Evolutionary conservation across 2,888 invertebrate genomes (phyloP), one percentile per base, ranked within the genome.

Genomic region (Lasioglossum zephyrum): DNA sequence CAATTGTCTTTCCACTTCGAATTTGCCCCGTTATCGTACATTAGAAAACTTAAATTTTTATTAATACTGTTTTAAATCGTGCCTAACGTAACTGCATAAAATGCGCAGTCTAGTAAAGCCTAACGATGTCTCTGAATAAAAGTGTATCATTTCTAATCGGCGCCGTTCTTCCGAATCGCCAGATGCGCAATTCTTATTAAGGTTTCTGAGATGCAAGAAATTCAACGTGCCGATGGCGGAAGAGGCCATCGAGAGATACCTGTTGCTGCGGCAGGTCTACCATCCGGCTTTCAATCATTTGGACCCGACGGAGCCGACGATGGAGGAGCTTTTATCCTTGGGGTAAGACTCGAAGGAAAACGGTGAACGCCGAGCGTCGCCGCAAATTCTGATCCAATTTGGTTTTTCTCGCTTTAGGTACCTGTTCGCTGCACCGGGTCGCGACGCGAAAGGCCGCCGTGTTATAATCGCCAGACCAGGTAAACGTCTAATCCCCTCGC

Each of bases 161-260:
- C 0, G 60, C 60, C 60, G 4, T 31, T 63, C 31, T 63, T 16
- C 1, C 31, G 26, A 47, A 91, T 95, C 53, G 95, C 53, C 87
- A 97, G 97, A 98, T 95, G 95, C 96, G 0, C 96, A 95, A 91
- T 98, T 97, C 94, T 95, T 98, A 72, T 95, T 98, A 77, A 96
- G 97, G 85, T 98, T 97, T 94, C 96, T 98, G 77, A 96, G 98
- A n/a, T 96, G 97, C 85, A 97, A 98, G 95, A 98, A 98, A 93
- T 98, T 97, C 95, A 97, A 97, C 93, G 97, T 98, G 0, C 97
- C 97, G 2, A 97, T 97, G 96, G 97, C 98, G 0, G 97, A 97
- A 93, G 97, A 97, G 92, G 97, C 97, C 39, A 96, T 98, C 78
- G 97, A 98, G 94, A 96, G 98, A 44, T 98, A 98, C 94, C 95